A percentile compares a stretch with the other conserved stretches of the same genome.
These are phyloP conservation scores for Ectobius pallidus DNA, from an alignment of 2,888 invertebrate species.

Conservation along the genomic window DNA sequence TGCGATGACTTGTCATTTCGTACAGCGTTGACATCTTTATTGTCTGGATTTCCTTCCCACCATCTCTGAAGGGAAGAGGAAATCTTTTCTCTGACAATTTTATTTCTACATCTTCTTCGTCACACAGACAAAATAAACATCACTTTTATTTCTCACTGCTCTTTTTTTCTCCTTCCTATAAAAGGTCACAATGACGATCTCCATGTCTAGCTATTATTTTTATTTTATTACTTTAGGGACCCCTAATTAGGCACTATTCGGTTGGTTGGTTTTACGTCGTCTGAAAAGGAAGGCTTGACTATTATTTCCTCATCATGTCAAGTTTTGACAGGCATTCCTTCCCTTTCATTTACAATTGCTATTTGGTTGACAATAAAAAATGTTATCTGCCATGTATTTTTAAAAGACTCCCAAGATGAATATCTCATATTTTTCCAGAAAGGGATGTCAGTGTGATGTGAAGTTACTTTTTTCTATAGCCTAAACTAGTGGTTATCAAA, in stretches of 20 bases:
- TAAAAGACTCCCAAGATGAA: no score
- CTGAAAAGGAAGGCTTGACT: no score
- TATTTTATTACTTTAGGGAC: not conserved
- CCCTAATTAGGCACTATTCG: not conserved
- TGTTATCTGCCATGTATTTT: no score
- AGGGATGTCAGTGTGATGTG: no score
- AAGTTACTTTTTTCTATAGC: no score
- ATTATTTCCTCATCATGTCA: no score
- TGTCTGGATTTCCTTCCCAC: conserved; percentile 2
- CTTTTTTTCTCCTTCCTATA: not conserved
- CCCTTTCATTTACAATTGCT: no score
- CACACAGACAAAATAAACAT: not conserved
- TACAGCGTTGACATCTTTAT: not conserved
- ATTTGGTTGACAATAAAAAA: no score
- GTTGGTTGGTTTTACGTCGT: no score
- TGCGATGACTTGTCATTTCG: conserved; percentile 18
- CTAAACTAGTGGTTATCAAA: no score
- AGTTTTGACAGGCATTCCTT: no score
- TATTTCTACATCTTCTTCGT: conserved; percentile 8
- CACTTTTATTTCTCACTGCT: not conserved
- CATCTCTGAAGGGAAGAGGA: not conserved
- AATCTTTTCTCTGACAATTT: conserved; percentile 8
- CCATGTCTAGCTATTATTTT: not conserved
- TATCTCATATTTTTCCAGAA: no score
- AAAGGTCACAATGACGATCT: not conserved